Base-by-base conservation (phyloP, 2,797 vertebrate species). In the Rhabdomys pumilio region DNA sequence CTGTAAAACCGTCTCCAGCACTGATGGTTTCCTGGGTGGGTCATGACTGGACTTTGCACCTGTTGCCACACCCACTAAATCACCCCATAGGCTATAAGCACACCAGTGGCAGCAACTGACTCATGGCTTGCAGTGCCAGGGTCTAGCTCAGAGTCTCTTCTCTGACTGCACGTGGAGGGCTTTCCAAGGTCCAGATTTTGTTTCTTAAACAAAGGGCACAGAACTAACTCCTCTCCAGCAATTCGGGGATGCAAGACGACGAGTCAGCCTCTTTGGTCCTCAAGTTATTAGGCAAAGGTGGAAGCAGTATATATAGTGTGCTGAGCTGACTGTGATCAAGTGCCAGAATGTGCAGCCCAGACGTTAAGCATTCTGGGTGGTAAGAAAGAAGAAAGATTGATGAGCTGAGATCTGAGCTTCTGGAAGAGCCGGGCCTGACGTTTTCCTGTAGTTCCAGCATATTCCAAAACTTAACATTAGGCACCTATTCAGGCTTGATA, bases 371-470 rank as follows among this genome's bases (percentile, higher is more conserved):
- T 47, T 89, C 47, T 41, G 53, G 31, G 81, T 57, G 55, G 50
- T 89, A 69, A 73, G 79, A 79, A 72, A 73, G 63, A 15, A 50
- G 87, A 75, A 86, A 80, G 86, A 81, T 38, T 81, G 83, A 84
- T 80, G 79, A 59, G 82, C 69, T 10, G 38, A 83, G 90, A 88
- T 57, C 22, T 1, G 79, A 93, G 65, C 82, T 95, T 90, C 76
- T 11, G 41, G 20, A 73, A 41, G 77, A 44, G 24, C 38, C n/a
- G 31, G 61, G 67, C 31, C 80, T 95, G 76, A 44, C 0, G 11
- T 31, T 55, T 86, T 44, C 91, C 61, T 65, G 24, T 31, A 72
- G 63, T 13, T 84, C 61, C 59, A 50, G 29, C 15, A 57, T 75
- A 73, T 89, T 47, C 22, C 53, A 69, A 93, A 41, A 44, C 41